Evolutionary conservation across 92 coral and sea anemone genomes (phyloP), one percentile per base, ranked within the genome.

Genomic region (Palythoa heliodiscus): DNA sequence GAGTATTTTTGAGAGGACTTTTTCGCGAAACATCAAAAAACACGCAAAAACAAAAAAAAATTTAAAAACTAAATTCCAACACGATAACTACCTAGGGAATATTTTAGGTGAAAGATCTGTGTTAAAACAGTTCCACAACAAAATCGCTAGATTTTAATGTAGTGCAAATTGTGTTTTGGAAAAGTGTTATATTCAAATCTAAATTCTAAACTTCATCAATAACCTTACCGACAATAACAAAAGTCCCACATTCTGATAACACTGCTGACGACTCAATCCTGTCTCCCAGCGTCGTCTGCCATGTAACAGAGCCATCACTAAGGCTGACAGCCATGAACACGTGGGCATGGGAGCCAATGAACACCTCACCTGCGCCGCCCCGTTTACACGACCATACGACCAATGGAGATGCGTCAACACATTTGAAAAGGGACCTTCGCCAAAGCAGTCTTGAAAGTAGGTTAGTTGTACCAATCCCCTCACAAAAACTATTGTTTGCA

Each of bases 341-440:
- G 58, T 91, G 93, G 54, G 94, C 90, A 48, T 96, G 98, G 20
- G 98, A 96, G 16, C 98, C 98, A 74, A 96, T 90, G 88, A 87
- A 96, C 82, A 91, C 98, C 52, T 87, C 88, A 15, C 87, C 92
- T 50, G 86, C 88, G 6, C 72, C 76, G 71, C 58, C 82, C 73
- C 82, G 82, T 69, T 87, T 83, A 19, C 75, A 88, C 7, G 90
- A 53, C 73, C 89, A 79, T 8, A 96, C 91, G 73, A 96, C 98
- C 37, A 96, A 90, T 25, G 98, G 98, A 50, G 98, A 96, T 57
- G 98, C 98, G 75, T 96, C 98, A 22, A 94, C 90, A 72, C 98
- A 96, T 75, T 94, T 94, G 86, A 91, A 82, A 38, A 94, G 85
- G 83, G 84, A 85, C 37, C 92, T 89, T 52, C 86, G 82, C 98